Percentiles rank a stretch among this genome's conserved stretches.
phyloP scores from a whole-genome alignment of 1,140 invertebrate genomes.

The Venturia canescens region DNA sequence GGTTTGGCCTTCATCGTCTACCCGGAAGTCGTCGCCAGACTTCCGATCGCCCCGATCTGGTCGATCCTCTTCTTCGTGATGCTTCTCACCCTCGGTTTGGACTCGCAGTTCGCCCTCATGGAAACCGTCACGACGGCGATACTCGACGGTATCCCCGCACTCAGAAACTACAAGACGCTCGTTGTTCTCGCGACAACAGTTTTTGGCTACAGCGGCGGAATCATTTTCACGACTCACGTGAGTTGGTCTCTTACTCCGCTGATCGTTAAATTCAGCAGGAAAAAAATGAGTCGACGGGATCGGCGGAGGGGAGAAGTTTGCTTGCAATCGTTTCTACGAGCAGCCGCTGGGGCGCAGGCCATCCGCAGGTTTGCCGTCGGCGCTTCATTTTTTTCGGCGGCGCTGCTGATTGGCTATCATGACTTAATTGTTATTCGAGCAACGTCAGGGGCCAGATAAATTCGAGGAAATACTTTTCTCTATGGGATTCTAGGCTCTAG shows the following conservation, averaged over 20 bases:
- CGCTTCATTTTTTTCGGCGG: too few species aligned
- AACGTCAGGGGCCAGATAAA: too few species aligned
- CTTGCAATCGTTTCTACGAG: too few species aligned
- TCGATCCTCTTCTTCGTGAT: slow-evolving; percentile 92
- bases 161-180: slow-evolving; percentile 84
- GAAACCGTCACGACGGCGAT: slow-evolving; percentile 90
- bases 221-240: slow-evolving; percentile 88
- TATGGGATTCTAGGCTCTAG: slow-evolving; percentile 33
- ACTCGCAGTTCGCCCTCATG: slow-evolving; percentile 89
- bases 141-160: slow-evolving; percentile 84
- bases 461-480: too few species aligned
- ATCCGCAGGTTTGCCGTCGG: too few species aligned
- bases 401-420: too few species aligned
- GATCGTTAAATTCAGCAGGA: too few species aligned
- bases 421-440: too few species aligned
- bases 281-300: too few species aligned
- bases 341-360: too few species aligned
- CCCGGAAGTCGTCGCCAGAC: slow-evolving; percentile 87
- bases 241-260: slow-evolving; percentile 62
- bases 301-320: too few species aligned
- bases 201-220: slow-evolving; percentile 85
- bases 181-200: slow-evolving; percentile 83
- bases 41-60: slow-evolving; percentile 90
- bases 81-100: slow-evolving; percentile 86
- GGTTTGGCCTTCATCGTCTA: slow-evolving; percentile 92